Evolutionary conservation across 1,140 invertebrate species (phyloP).

Genomic region (Aphis gossypii): DNA sequence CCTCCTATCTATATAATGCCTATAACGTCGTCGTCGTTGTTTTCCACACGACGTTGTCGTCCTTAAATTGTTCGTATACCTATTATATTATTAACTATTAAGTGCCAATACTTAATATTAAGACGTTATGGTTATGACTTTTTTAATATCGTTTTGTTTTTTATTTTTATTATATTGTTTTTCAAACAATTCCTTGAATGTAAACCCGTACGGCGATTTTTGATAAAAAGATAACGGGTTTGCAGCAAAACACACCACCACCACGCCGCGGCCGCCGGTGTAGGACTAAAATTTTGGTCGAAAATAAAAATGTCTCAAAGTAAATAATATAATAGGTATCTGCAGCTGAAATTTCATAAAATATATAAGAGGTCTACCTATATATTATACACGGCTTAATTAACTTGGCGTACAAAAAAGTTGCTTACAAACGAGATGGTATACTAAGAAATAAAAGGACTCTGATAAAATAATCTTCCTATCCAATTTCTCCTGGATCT

Average conservation of each 20-base stretch:
- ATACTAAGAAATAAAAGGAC: neutral
- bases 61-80: neutral
- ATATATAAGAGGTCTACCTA: neutral
- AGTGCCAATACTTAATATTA: neutral
- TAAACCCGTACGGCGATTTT: neutral
- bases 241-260: neutral
- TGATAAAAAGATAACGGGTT: neutral
- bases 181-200: neutral
- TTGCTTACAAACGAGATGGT: neutral
- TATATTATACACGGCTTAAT: neutral
- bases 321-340: neutral
- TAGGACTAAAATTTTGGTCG: neutral
- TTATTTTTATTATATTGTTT: neutral
- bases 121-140: neutral
- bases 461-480: neutral
- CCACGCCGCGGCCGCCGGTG: no score
- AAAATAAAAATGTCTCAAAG: neutral
- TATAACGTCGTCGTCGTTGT: neutral
- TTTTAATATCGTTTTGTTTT: neutral
- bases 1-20: no score
- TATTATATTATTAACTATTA: neutral
- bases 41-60: neutral
- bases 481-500: neutral
- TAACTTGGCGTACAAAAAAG: neutral
- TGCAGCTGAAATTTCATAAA: neutral